Base-by-base conservation (phyloP, 23 tunicate genomes). In the Styela plicata region DNA sequence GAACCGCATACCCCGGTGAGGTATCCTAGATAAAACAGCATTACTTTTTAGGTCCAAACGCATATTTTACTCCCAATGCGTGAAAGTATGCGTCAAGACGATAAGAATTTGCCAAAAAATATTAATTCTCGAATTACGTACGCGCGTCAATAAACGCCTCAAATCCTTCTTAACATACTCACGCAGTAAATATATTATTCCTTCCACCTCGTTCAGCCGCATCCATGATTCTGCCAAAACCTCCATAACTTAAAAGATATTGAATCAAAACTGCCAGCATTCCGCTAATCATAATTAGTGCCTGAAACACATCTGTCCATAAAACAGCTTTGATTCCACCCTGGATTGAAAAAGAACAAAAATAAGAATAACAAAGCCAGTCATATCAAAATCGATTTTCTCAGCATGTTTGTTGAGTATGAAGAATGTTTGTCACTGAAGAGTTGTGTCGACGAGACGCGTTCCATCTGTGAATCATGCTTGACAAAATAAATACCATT, bases 311-410 rank as follows among this genome's bases (percentile, higher is more conserved):
- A 36, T 85, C 88, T 7, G 88, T 78, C 88, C 88, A 85, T 7
- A 85, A 26, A 27, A 85, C 88, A 21, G 88, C 88, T 35, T 85
- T 85, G 52, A 85, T 80, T 67, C 88, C 88, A 19, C 88, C 88
- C 88, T 85, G 0, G 7, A 82, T 21, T 5, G 17, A 70, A 18
- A 36, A 44, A n/a, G n/a, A n/a, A n/a, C n/a, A n/a, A n/a, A n/a
- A n/a, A n/a, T n/a, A n/a, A n/a, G n/a, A n/a, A n/a, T n/a, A n/a
- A n/a, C n/a, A n/a, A n/a, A n/a, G n/a, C n/a, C n/a, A n/a, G n/a
- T n/a, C n/a, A n/a, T n/a, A n/a, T n/a, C n/a, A n/a, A n/a, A n/a
- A n/a, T n/a, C n/a, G n/a, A n/a, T n/a, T n/a, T n/a, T n/a, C n/a
- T n/a, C n/a, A n/a, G n/a, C n/a, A n/a, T n/a, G n/a, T n/a, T n/a